Base-by-base conservation (phyloP, 2,113 vertebrate species). In the Microtus ochrogaster region DNA sequence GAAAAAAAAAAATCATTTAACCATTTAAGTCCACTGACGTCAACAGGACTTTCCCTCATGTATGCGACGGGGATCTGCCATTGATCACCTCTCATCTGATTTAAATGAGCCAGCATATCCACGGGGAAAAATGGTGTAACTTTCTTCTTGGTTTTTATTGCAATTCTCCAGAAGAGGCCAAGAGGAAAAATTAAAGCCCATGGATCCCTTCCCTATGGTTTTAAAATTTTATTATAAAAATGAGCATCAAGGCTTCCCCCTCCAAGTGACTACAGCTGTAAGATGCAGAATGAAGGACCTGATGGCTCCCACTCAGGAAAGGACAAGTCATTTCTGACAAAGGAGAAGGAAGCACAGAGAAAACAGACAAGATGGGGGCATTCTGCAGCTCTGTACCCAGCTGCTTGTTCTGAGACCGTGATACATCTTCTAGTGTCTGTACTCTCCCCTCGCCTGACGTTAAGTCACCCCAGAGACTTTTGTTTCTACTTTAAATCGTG, bases 221-320 rank as follows among this genome's bases (percentile, higher is more conserved):
- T 91, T 72, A 96, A 79, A 84, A 92, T 76, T 89, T 96, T 63
- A 22, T 90, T 82, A 68, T 58, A 87, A 85, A 85, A 95, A 58
- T 92, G 16, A 82, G 16, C 36, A 85, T 65, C 65, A 85, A 76
- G 58, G 16, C 7, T 55, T 36, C 61, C 47, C 65, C 36, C 9
- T 13, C 41, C 11, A 72, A 88, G 30, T 19, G 58, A 90, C 58
- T 82, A 2, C 7, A 92, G 36, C 19, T 81, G 7, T 78, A 76
- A 66, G 39, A 85, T 70, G 4, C 28, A 94, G 55, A 77, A 94
- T 26, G 49, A 91, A 94, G 44, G 21, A 77, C 47, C 0, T 73
- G n/a, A 58, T 82, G 16, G 78, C 85, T 81, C 63, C 39, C 72
- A 74, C 39, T 30, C 44, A 89, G 41, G 61, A 41, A 92, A 82